Evolutionary conservation across 2,113 vertebrate genomes (phyloP).

Genomic region (human): GRCh38 chr9:91238501-91239000

Average conservation of each 20-base stretch:
- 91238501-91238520: neutral
- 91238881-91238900: accelerated
- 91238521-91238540: neutral
- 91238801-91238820: neutral
- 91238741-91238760: neutral
- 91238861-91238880: neutral
- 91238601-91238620: neutral
- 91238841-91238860: neutral
- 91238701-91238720: neutral
- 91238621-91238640: neutral
- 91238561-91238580: neutral
- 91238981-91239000: neutral
- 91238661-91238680: neutral
- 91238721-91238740: neutral
- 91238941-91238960: neutral
- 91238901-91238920: neutral
- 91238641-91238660: neutral
- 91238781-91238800: neutral
- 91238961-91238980: neutral
- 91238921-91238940: neutral
- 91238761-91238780: neutral
- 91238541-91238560: neutral
- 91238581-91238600: neutral
- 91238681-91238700: neutral
- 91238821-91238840: neutral